Percentiles rank a stretch among this genome's conserved stretches.
phyloP scores from a whole-genome alignment of 2,888 invertebrate species.

The Athetis lepigone region DNA sequence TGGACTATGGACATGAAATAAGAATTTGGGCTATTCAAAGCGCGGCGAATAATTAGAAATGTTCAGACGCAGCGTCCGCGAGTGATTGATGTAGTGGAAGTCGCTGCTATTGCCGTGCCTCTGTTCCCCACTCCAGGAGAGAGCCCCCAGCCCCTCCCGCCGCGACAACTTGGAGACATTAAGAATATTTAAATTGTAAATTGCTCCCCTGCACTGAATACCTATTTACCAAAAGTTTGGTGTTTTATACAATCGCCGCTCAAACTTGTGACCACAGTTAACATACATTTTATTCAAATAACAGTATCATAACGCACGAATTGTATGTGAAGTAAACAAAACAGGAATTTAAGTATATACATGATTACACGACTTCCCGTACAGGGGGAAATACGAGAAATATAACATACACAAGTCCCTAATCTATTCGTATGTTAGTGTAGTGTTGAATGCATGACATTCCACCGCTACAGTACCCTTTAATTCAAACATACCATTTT shows the following conservation, averaged over 20 bases:
- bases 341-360: conserved; percentile 48
- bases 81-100: conserved; percentile 91
- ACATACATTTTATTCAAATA: conserved; percentile 63
- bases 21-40: conserved; percentile 78
- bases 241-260: conserved; percentile 75
- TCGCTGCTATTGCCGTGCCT: conserved; percentile 68
- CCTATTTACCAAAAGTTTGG: conserved; percentile 85
- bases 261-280: conserved; percentile 62
- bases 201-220: conserved; percentile 89
- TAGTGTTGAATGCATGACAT: conserved; percentile 38
- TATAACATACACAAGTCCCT: neutral
- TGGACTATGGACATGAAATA: conserved; percentile 68
- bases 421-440: neutral
- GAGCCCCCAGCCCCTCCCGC: conserved; percentile 58
- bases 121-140: conserved; percentile 62
- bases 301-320: conserved; percentile 50
- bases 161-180: conserved; percentile 89
- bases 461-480: conserved; percentile 22
- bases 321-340: conserved; percentile 51
- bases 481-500: conserved; percentile 35
- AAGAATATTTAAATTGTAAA: conserved; percentile 91
- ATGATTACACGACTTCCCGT: conserved; percentile 45
- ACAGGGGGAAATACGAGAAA: conserved; percentile 10
- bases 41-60: conserved; percentile 89
- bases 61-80: conserved; percentile 88